Conservation (phyloP, 2,113 vertebrate species). For the Carassius carassius region DNA sequence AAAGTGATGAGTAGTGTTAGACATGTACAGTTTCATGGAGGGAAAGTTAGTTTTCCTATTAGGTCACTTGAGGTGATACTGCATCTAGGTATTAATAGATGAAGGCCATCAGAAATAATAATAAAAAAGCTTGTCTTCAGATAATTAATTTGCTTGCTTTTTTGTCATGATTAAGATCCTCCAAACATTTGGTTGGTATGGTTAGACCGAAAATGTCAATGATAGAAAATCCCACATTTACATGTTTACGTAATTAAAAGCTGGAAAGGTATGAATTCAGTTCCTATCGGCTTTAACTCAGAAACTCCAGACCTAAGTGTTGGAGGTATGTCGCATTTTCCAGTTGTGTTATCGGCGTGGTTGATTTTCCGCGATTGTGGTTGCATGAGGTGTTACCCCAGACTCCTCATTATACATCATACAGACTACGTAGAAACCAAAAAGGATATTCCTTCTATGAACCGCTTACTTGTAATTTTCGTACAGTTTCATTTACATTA, state of each 20-base stretch:
- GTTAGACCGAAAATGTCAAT: background rate
- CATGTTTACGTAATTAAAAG: background rate
- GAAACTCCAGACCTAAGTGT: background rate
- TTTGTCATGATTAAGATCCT: background rate
- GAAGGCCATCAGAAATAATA: background rate
- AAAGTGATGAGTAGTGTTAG: conserved; percentile 13
- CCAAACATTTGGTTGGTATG: background rate
- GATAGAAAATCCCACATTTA: background rate
- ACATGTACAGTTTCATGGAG: background rate
- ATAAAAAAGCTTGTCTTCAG: background rate
- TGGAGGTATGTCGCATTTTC: background rate
- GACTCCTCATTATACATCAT: conserved; percentile 20
- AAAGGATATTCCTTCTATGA: conserved; percentile 19
- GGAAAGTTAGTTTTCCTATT: background rate
- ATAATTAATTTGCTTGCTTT: background rate
- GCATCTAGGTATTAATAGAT: background rate
- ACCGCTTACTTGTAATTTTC: background rate
- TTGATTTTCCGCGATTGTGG: conserved; percentile 7
- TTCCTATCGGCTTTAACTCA: background rate
- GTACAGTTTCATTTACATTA: background rate
- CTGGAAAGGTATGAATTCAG: background rate
- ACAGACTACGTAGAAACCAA: conserved; percentile 37
- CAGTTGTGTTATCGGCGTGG: background rate
- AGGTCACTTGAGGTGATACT: conserved; percentile 13
- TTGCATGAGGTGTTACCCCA: conserved; percentile 28